phyloP scores from a whole-genome alignment of 2,797 vertebrate genomes.

The Pseudocheirus occidentalis region DNA sequence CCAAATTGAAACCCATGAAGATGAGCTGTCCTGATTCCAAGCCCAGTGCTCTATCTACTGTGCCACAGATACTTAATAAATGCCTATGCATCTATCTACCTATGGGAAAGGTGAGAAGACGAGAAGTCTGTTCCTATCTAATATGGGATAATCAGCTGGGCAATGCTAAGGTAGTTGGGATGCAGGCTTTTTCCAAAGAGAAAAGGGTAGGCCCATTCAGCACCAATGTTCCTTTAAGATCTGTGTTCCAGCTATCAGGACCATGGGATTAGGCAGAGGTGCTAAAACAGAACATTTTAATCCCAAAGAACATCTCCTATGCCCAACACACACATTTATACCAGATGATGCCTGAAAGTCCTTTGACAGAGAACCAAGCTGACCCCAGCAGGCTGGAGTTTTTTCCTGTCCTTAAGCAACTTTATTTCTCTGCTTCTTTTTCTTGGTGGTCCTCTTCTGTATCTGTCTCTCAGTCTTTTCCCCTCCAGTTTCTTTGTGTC shows the following conservation, averaged over 20 bases:
- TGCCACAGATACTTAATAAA: not conserved
- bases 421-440: constrained; percentile 1
- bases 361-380: not conserved
- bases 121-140: not conserved
- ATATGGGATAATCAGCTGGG: not conserved
- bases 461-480: constrained; percentile 53
- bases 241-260: not conserved
- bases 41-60: not conserved
- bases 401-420: not conserved
- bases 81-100: not conserved
- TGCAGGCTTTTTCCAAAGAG: not conserved
- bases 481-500: constrained; percentile 25
- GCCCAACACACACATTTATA: not conserved
- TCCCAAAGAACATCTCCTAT: not conserved
- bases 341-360: not conserved
- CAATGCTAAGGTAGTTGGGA: not conserved
- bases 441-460: not conserved
- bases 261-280: not conserved
- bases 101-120: not conserved
- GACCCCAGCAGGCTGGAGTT: not conserved
- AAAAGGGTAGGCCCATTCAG: not conserved
- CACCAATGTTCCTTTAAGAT: not conserved
- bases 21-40: not conserved
- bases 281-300: not conserved
- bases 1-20: no score